These are phyloP conservation scores for Aethes cnicana DNA, from an alignment of 2,888 invertebrate genomes.

Conservation along the genomic window DNA sequence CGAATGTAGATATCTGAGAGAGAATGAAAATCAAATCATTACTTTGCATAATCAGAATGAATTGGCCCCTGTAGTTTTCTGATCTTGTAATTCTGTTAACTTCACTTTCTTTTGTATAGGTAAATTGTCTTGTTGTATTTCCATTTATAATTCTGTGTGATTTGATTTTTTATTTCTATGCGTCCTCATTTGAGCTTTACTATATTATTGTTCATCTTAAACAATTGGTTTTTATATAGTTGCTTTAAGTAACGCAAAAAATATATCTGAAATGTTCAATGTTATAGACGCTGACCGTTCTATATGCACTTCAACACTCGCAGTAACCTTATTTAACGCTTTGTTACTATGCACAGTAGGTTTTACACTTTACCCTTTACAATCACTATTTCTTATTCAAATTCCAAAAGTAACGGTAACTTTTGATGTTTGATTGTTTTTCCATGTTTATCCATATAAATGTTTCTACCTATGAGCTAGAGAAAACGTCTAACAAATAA, in stretches of 20 bases:
- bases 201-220: conserved; percentile 37
- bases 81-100: neutral
- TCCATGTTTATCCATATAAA: no score
- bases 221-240: conserved; percentile 32
- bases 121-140: no score
- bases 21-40: conserved; percentile 7
- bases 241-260: conserved; percentile 23
- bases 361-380: neutral
- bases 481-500: no score
- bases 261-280: conserved; percentile 27
- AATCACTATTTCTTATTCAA: neutral
- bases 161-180: neutral
- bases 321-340: conserved; percentile 2
- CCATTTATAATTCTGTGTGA: no score
- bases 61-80: no score
- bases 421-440: no score
- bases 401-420: neutral
- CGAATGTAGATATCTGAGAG: conserved; percentile 15
- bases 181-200: conserved; percentile 9
- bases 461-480: no score
- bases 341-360: neutral
- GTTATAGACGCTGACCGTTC: conserved; percentile 36
- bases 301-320: conserved; percentile 20
- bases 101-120: neutral
- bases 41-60: no score